phyloP scores from a whole-genome alignment of 1,140 invertebrate genomes.

The Rhopalosiphum padi region DNA sequence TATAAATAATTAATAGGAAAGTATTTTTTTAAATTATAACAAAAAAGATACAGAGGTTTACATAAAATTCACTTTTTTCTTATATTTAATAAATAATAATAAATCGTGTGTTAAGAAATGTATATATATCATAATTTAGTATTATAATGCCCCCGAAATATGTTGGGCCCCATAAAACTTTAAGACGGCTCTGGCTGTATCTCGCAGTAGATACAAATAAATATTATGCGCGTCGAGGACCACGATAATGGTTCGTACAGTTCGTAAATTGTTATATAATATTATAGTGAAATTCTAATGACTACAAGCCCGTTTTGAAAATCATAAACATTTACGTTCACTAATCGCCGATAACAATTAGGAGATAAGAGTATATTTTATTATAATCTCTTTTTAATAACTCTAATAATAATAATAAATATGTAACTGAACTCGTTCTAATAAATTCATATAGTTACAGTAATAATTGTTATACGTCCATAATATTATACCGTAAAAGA shows the following conservation, averaged over 20 bases:
- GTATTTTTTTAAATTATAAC: too few species aligned
- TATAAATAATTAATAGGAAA: too few species aligned
- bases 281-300: neutral
- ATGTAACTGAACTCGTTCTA: neutral
- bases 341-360: neutral
- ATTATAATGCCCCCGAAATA: too few species aligned
- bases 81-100: too few species aligned
- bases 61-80: too few species aligned
- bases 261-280: too few species aligned
- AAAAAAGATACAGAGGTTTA: too few species aligned
- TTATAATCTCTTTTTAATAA: neutral
- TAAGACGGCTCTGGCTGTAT: too few species aligned
- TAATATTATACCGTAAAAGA: neutral
- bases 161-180: too few species aligned
- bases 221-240: too few species aligned
- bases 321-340: neutral
- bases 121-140: too few species aligned
- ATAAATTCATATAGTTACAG: neutral
- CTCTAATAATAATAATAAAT: neutral
- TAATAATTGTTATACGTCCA: neutral
- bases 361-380: neutral
- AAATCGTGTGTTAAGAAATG: too few species aligned
- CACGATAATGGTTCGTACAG: neutral
- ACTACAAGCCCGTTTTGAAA: neutral
- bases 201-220: neutral